Percentiles rank a stretch among this genome's conserved stretches.
phyloP scores from a whole-genome alignment of 2,888 invertebrate species.

The Gymnosoma rotundatum region DNA sequence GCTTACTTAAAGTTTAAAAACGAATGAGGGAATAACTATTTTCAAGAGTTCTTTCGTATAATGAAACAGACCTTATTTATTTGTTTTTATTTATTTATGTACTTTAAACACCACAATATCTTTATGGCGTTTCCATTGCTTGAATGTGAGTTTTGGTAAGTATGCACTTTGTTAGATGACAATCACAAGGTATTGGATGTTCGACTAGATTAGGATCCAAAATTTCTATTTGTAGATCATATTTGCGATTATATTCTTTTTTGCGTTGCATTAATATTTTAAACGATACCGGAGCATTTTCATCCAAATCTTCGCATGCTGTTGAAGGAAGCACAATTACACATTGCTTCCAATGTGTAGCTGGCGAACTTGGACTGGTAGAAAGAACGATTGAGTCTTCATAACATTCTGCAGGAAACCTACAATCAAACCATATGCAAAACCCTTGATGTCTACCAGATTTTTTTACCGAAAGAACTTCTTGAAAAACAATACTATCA shows the following conservation, averaged over 20 bases:
- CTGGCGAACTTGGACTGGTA: constrained; percentile 88
- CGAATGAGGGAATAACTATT: no score
- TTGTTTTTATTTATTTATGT: no score
- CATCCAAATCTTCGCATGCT: constrained; percentile 82
- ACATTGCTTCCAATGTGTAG: constrained; percentile 98
- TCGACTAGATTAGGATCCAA: constrained; percentile 87
- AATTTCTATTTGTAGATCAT: constrained; percentile 87
- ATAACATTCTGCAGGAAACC: constrained; percentile 86
- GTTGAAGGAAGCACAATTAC: constrained; percentile 89
- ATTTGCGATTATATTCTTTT: constrained; percentile 80
- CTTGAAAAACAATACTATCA: constrained; percentile 84
- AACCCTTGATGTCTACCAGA: constrained; percentile 87
- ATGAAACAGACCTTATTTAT: no score
- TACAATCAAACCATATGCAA: constrained; percentile 91
- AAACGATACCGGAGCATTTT: constrained; percentile 87
- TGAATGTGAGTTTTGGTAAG: constrained; percentile 84
- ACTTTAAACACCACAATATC: not conserved
- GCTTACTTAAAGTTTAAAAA: no score
- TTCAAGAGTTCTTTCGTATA: no score
- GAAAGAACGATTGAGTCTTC: constrained; percentile 86
- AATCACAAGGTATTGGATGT: constrained; percentile 90
- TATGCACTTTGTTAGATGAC: constrained; percentile 90
- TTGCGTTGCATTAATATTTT: constrained; percentile 84
- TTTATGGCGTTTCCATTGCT: constrained; percentile 73
- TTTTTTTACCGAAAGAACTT: constrained; percentile 83